phyloP scores from a whole-genome alignment of 2,888 invertebrate species.

The Onthophagus sagittarius region DNA sequence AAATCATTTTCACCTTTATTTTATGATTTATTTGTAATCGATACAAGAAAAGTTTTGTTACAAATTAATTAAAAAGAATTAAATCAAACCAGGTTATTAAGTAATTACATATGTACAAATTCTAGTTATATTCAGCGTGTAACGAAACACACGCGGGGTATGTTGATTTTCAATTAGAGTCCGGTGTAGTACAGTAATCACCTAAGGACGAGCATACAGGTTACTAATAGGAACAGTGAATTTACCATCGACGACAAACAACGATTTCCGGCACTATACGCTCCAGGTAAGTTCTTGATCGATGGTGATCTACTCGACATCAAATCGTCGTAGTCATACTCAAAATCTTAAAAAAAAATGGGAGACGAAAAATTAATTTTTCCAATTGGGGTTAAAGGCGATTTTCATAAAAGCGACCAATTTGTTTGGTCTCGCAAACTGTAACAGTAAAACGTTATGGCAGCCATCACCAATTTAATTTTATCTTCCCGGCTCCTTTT shows the following conservation, averaged over 20 bases:
- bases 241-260: slow-evolving; percentile 12
- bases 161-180: slow-evolving; percentile 14
- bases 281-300: slow-evolving; percentile 46
- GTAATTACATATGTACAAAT: neutral
- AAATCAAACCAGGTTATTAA: neutral
- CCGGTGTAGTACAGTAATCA: slow-evolving; percentile 29
- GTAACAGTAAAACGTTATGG: slow-evolving; percentile 12
- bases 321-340: slow-evolving; percentile 45
- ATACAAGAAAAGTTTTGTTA: neutral
- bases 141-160: neutral
- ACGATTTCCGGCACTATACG: slow-evolving; percentile 35
- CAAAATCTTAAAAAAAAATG: slow-evolving; percentile 18
- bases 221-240: slow-evolving; percentile 23
- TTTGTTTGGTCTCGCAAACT: neutral
- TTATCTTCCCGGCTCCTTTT: slow-evolving; percentile 17
- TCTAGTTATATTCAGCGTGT: neutral
- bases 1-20: neutral
- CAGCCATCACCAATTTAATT: slow-evolving; percentile 17
- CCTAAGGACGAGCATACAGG: slow-evolving; percentile 33
- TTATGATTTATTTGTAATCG: neutral
- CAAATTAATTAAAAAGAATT: too few species aligned
- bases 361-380: neutral
- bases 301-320: slow-evolving; percentile 47
- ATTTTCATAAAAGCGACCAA: slow-evolving; percentile 1
- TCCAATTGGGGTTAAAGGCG: neutral